Conservation (phyloP, 1,140 invertebrate genomes). For the Gryllus bimaculatus region DNA sequence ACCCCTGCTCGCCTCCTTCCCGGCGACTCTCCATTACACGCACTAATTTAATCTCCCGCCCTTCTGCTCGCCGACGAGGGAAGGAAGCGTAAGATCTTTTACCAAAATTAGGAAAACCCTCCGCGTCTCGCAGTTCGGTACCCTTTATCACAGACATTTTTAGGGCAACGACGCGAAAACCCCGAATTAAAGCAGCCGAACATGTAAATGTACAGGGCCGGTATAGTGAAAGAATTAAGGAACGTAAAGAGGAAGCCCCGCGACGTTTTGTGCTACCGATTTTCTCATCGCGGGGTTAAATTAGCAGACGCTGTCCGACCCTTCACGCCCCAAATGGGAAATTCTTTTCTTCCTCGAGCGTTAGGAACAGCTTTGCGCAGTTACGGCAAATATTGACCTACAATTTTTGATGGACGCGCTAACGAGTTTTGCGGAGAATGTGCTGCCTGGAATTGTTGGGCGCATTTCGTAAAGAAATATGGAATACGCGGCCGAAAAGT, state of each 20-base stretch:
- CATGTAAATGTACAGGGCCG: not conserved
- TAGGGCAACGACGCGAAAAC: not conserved
- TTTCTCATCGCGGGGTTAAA: not conserved
- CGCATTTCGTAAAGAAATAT: too few species aligned
- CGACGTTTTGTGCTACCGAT: not conserved
- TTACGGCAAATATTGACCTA: not conserved
- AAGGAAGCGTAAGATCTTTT: slow-evolving; percentile 4
- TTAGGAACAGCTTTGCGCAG: not conserved
- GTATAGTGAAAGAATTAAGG: not conserved
- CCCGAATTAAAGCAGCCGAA: not conserved
- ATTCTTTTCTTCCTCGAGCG: not conserved
- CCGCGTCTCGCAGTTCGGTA: not conserved
- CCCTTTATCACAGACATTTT: not conserved
- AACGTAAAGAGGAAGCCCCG: not conserved
- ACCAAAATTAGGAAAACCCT: not conserved
- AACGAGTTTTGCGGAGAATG: too few species aligned
- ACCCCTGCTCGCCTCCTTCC: not conserved
- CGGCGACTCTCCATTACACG: not conserved
- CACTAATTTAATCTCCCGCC: not conserved
- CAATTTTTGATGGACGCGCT: not conserved
- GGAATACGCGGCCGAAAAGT: too few species aligned
- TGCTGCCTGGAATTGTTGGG: too few species aligned
- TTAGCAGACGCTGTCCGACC: not conserved
- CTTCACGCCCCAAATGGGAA: not conserved
- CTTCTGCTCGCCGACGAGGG: not conserved